These are phyloP conservation scores for Thalassarche chlororhynchos DNA, from an alignment of 2,113 vertebrate genomes.

Conservation along the genomic window DNA sequence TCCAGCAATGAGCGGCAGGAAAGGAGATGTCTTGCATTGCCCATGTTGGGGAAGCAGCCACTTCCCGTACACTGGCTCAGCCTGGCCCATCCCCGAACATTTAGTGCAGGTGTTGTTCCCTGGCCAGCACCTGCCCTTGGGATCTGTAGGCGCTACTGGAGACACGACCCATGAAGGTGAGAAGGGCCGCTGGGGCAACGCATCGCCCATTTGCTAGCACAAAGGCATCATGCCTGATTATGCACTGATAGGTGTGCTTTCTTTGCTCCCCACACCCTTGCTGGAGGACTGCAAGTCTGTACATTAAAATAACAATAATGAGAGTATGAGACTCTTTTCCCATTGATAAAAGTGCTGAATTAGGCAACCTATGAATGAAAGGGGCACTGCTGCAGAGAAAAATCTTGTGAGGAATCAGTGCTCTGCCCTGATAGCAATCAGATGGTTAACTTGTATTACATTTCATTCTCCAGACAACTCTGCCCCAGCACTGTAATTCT, in stretches of 20 bases:
- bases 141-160: neutral
- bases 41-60: neutral
- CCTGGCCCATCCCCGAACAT: no score
- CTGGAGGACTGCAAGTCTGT: neutral
- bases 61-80: neutral
- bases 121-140: neutral
- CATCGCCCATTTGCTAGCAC: fast-evolving
- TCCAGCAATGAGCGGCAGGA: neutral
- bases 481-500: neutral
- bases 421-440: neutral
- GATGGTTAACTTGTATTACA: neutral
- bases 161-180: fast-evolving
- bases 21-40: neutral
- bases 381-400: neutral
- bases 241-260: fast-evolving
- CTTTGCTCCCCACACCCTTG: neutral
- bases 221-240: neutral
- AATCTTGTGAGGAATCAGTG: neutral
- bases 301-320: neutral
- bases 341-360: neutral
- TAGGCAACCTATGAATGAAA: neutral
- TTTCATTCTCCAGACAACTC: neutral
- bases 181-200: neutral
- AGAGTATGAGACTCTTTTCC: neutral
- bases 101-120: neutral